Evolutionary conservation across 2,797 vertebrate genomes (phyloP).

Genomic region (Saguinus oedipus): DNA sequence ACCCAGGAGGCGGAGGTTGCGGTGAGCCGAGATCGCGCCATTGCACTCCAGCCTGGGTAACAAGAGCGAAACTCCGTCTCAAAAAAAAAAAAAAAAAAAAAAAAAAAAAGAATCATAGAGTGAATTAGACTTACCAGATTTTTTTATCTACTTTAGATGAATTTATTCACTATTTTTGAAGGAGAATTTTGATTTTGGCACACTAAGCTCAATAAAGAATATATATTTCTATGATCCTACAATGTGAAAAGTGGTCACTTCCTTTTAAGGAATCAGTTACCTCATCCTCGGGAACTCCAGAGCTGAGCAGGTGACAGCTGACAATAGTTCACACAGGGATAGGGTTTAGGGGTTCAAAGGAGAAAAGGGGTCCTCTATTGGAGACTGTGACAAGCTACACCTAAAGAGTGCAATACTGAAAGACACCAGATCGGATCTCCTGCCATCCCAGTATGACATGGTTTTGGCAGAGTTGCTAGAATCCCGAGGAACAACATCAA

Average conservation of each 20-base stretch:
- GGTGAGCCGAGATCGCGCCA: too few relatives aligned
- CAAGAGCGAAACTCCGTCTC: too few relatives aligned
- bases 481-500: background rate
- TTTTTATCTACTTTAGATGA: background rate
- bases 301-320: background rate
- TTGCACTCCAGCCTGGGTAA: too few relatives aligned
- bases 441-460: too few relatives aligned
- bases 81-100: too few relatives aligned
- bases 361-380: background rate
- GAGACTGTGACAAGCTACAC: background rate
- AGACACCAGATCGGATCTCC: too few relatives aligned
- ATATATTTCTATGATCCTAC: background rate
- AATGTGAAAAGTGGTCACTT: background rate
- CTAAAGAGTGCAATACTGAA: background rate
- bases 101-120: background rate
- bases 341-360: background rate
- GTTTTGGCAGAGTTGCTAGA: background rate
- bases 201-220: background rate
- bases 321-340: rapidly evolving
- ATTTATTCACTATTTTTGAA: background rate
- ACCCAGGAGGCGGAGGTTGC: too few relatives aligned
- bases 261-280: background rate
- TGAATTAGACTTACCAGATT: background rate
- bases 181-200: background rate
- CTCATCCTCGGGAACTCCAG: background rate